Evolutionary conservation across 1,140 invertebrate species (phyloP), one percentile per base, ranked within the genome.

Genomic region (Drosophila lacteicornis): DNA sequence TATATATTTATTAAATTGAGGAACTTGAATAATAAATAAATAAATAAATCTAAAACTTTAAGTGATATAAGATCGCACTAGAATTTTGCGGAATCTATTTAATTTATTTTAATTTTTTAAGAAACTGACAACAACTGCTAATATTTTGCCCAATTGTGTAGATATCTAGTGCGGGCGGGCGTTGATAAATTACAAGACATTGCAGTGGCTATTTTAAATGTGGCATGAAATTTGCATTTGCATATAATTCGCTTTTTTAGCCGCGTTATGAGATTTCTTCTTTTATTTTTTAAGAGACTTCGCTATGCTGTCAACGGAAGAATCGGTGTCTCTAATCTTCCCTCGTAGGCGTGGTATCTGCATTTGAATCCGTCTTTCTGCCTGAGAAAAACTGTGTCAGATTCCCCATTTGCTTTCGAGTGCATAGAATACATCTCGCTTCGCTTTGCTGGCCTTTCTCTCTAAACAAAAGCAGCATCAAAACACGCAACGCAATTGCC

Each of bases 121-220:
- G 3, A 19, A 3, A 3, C 6, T 38, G 0, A 5, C 13, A n/a
- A 6, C 0, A 7, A 7, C 6, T 22, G 33, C 38, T 56, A 56
- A 0, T 11, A 6, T 25, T 15, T 22, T 40, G 19, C 19, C 13
- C 4, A 3, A 13, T 11, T 25, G 2, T 40, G 46, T 53, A 12
- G 13, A 17, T 43, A 36, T 38, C 40, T 22, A 46, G 67, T 50
- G 53, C 55, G 83, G 84, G 84, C 77, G 84, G 84, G 75, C 84
- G 80, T 87, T 87, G 84, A 87, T 87, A 87, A 87, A 87, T 87
- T 84, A 81, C 80, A 87, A 90, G 83, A 87, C 80, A 80, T 80
- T 80, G 73, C 85, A 65, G 45, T 68, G 78, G 84, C 84, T 88
- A 88, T 87, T 87, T 87, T 87, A 87, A 87, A 87, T 87, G 84